Conservation (phyloP, 1,140 invertebrate genomes). For the Trichonephila clavata region DNA sequence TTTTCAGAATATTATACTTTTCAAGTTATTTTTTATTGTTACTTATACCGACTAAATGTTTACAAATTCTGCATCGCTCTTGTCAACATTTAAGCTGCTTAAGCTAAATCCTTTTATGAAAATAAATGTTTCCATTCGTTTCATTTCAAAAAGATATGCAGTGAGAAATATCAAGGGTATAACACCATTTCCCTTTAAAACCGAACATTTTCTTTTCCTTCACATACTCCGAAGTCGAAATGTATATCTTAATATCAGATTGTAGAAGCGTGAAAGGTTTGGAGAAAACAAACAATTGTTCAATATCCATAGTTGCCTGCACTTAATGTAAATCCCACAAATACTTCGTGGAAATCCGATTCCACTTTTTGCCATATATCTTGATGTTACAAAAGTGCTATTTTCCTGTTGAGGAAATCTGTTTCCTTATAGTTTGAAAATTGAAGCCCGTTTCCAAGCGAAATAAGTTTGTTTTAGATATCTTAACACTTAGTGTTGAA, state of each 20-base stretch:
- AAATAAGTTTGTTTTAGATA: not conserved
- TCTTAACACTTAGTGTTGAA: not conserved
- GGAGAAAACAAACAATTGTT: not conserved
- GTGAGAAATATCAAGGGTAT: too few species aligned
- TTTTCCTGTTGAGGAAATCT: not conserved
- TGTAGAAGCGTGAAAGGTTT: not conserved
- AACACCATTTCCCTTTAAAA: not conserved
- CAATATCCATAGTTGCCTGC: not conserved
- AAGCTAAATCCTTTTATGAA: too few species aligned
- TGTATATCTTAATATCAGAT: conserved; percentile 19
- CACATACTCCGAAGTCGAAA: not conserved
- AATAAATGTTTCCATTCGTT: too few species aligned
- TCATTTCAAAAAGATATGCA: too few species aligned
- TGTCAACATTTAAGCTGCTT: too few species aligned
- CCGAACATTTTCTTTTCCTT: not conserved
- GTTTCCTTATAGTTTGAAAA: not conserved
- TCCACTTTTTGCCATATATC: not conserved
- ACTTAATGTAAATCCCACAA: conserved; percentile 4
- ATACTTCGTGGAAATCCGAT: not conserved
- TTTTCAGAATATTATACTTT: too few species aligned
- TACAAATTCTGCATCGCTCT: too few species aligned
- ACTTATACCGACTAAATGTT: too few species aligned
- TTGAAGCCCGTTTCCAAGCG: not conserved
- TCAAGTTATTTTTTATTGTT: too few species aligned
- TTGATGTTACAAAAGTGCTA: not conserved